These are phyloP conservation scores for Neolamprologus ventralis DNA, from an alignment of 2,113 vertebrate species.

Conservation along the genomic window DNA sequence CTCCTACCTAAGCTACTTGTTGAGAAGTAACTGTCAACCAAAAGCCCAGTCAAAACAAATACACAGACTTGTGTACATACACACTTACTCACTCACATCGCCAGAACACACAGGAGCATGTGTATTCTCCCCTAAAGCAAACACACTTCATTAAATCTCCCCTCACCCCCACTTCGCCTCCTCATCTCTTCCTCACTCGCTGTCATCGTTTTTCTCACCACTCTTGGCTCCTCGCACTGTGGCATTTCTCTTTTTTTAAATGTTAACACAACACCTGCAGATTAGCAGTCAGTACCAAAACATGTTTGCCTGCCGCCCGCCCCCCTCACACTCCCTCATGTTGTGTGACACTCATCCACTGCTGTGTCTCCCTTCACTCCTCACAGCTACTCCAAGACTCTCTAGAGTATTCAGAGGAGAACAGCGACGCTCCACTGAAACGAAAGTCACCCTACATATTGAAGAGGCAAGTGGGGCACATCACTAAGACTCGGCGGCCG, in stretches of 20 bases:
- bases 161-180: neutral
- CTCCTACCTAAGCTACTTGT: neutral
- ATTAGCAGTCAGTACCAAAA: conserved; percentile 6
- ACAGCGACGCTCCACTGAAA: conserved; percentile 80
- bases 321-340: neutral
- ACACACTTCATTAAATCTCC: conserved; percentile 3
- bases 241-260: neutral
- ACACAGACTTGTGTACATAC: neutral
- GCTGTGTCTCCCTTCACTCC: neutral
- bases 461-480: conserved; percentile 80
- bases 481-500: conserved; percentile 86
- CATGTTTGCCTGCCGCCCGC: neutral
- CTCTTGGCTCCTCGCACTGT: neutral
- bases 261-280: neutral
- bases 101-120: neutral
- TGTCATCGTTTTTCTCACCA: neutral
- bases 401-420: conserved; percentile 76
- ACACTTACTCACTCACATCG: neutral
- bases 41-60: neutral
- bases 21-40: neutral
- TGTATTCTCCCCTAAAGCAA: neutral
- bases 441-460: conserved; percentile 95
- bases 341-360: neutral
- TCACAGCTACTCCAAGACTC: conserved; percentile 73
- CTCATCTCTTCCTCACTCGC: neutral